phyloP scores from a whole-genome alignment of 2,888 invertebrate genomes.

The Drosophila nigricruria region DNA sequence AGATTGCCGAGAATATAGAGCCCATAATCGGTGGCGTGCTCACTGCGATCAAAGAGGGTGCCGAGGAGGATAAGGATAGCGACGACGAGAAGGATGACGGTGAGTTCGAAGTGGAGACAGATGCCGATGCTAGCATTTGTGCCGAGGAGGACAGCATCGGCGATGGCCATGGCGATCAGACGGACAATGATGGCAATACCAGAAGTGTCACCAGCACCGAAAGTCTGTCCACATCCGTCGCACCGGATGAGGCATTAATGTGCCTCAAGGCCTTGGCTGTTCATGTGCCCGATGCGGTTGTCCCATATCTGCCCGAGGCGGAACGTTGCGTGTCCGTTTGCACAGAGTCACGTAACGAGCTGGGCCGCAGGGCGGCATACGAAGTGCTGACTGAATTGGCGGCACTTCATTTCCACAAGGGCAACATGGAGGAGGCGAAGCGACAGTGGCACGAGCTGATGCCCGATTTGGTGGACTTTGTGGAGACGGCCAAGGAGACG shows the following conservation, averaged over 20 bases:
- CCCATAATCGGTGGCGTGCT: not conserved
- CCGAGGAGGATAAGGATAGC: not conserved
- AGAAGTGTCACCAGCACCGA: not conserved
- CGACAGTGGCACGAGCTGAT: not conserved
- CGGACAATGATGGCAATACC: not conserved
- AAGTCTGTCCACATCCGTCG: not conserved
- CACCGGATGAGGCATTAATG: conserved; percentile 2
- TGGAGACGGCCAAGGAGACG: conserved; percentile 11
- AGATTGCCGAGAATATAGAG: not conserved
- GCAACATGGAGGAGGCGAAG: not conserved
- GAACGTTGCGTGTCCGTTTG: not conserved
- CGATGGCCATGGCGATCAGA: conserved; percentile 9
- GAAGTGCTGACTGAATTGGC: conserved; percentile 8
- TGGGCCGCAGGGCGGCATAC: conserved; percentile 1
- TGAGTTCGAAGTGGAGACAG: not conserved
- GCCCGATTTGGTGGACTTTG: not conserved
- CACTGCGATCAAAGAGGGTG: not conserved
- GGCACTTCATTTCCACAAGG: not conserved
- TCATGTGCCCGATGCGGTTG: not conserved
- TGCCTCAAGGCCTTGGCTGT: not conserved
- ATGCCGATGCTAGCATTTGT: not conserved
- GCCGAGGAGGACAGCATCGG: conserved; percentile 14
- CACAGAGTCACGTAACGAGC: not conserved
- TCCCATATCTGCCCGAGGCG: not conserved
- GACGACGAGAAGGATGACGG: not conserved